Percentiles rank a stretch among this genome's conserved stretches.
Conservation (phyloP, 2,888 invertebrate species). For the Ophion ventricosus region DNA sequence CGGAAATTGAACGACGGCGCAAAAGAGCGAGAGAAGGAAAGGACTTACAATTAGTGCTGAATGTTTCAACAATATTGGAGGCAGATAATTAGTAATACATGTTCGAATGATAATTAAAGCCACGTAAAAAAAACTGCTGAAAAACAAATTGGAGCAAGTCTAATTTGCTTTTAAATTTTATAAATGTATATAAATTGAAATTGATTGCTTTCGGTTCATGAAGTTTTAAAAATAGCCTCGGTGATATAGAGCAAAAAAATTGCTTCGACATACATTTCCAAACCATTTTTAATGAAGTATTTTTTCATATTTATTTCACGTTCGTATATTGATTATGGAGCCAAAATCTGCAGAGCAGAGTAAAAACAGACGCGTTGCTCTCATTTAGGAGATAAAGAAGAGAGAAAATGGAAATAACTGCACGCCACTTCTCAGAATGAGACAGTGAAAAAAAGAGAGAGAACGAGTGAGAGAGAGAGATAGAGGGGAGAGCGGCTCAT, state of each 20-base stretch:
- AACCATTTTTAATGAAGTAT: background rate
- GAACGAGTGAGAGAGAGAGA: too few relatives aligned
- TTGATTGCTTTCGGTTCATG: too few relatives aligned
- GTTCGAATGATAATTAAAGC: background rate
- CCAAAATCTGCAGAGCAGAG: slow-evolving; percentile 2
- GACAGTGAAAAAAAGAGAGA: background rate
- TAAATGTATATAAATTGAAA: too few relatives aligned
- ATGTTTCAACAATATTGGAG: slow-evolving; percentile 11
- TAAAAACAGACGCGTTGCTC: slow-evolving; percentile 19
- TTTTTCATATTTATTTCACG: background rate
- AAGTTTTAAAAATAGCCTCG: too few relatives aligned
- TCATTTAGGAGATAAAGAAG: slow-evolving; percentile 9
- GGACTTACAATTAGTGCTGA: background rate
- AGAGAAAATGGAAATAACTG: slow-evolving; percentile 33
- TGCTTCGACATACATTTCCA: background rate
- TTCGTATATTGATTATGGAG: background rate
- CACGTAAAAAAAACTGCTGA: background rate
- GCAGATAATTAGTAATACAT: background rate
- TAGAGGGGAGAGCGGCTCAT: background rate
- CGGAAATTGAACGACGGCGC: slow-evolving; percentile 50
- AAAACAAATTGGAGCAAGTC: too few relatives aligned
- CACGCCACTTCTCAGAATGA: slow-evolving; percentile 9
- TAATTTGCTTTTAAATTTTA: too few relatives aligned
- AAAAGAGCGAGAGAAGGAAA: slow-evolving; percentile 12
- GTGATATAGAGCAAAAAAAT: background rate